phyloP scores from a whole-genome alignment of 1,140 invertebrate genomes.

The Meloidogyne floridensis region DNA sequence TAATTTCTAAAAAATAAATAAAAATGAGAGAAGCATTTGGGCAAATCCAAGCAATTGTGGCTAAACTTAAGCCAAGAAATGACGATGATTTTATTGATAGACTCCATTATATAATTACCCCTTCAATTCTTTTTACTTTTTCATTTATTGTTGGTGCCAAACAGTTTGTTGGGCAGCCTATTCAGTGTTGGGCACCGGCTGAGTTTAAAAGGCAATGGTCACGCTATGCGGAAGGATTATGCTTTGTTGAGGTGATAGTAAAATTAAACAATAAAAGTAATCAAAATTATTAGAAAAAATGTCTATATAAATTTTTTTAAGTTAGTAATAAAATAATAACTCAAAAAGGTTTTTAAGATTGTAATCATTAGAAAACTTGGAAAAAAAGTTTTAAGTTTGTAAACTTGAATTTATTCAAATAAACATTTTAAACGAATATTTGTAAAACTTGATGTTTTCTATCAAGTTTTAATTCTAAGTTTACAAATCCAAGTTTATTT shows the following conservation, averaged over 20 bases:
- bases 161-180: slow-evolving; percentile 50
- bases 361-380: no score
- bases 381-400: no score
- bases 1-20: neutral
- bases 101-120: slow-evolving; percentile 45
- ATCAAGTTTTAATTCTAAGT: no score
- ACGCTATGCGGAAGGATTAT: slow-evolving; percentile 43
- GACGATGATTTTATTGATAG: slow-evolving; percentile 50
- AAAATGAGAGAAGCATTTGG: slow-evolving; percentile 5
- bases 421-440: no score
- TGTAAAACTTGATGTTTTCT: no score
- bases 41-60: neutral
- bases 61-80: neutral
- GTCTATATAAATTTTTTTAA: neutral
- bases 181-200: slow-evolving; percentile 50
- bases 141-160: slow-evolving; percentile 42
- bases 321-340: no score
- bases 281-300: no score
- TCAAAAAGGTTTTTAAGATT: no score
- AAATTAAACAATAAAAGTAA: neutral
- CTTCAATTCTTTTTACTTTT: slow-evolving; percentile 36
- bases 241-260: slow-evolving; percentile 41
- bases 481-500: no score
- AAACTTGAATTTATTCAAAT: no score
- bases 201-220: slow-evolving; percentile 42